Base-by-base conservation (phyloP, 2,113 vertebrate genomes). In the Zonotrichia leucophrys region DNA sequence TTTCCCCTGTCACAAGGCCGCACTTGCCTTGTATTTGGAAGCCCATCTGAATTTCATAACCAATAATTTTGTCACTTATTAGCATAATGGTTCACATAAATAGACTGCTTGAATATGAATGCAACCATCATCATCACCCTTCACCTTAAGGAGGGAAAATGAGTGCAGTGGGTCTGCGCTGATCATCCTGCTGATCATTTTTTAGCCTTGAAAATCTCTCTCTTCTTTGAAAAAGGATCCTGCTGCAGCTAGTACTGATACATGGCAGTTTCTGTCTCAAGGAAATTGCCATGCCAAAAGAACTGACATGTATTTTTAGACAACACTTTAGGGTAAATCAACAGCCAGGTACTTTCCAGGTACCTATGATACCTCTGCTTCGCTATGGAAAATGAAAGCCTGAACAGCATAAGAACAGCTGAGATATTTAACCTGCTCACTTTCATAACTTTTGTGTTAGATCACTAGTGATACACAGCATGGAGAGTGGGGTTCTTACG, bases 11-110 rank as follows among this genome's bases (percentile, higher is more conserved):
- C 60, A 62, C 42, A 67, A 0, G 0, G 53, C 35, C 49, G 31
- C 35, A 33, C 55, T 27, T 56, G 7, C 33, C 79, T 69, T 78
- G 68, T 83, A n/a, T 39, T 33, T 80, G 49, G 24, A 89, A 91
- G 22, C 52, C 73, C 73, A 81, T 69, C 68, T 84, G 91, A 92
- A 90, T 89, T 93, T 92, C 64, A 75, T 47, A 84, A 78, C 33
- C 30, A 84, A 27, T 64, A 68, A 72, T 77, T 94, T 58, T 63
- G 49, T 59, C 24, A 41, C 4, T 5, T 74, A 50, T 87, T 70
- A 92, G 46, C 42, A 73, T 83, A 80, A 90, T 17, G 10, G 47
- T 77, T 86, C 75, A 72, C 28, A 77, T 28, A 92, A 88, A 89
- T 46, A 77, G n/a, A 46, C 49, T 75, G 23, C 9, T 75, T 74